Evolutionary conservation across 2,113 vertebrate genomes (phyloP).

Genomic region (Gymnarchus niloticus): DNA sequence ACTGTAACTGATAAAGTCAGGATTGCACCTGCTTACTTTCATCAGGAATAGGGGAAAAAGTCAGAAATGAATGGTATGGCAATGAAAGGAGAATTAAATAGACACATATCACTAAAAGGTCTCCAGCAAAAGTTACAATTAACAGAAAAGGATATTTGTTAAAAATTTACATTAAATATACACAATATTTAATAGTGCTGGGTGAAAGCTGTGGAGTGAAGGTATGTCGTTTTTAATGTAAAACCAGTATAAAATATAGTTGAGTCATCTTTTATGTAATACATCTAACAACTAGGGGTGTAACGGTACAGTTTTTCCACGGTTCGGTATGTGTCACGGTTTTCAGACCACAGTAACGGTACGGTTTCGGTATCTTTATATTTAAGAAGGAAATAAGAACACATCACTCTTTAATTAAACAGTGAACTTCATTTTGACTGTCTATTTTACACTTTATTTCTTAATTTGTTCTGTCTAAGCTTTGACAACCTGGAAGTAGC

Average conservation of each 20-base stretch:
- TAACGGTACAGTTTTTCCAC: no score
- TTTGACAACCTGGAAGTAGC: no score
- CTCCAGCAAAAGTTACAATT: not conserved
- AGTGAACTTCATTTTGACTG: no score
- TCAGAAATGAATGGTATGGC: not conserved
- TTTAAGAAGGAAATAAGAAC: no score
- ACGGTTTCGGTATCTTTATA: no score
- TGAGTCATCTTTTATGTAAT: not conserved
- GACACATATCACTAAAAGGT: not conserved
- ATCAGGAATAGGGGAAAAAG: not conserved
- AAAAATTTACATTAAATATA: not conserved
- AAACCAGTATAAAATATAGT: not conserved
- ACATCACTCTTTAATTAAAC: no score
- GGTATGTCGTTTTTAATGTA: not conserved
- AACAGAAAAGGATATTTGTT: conserved; percentile 1
- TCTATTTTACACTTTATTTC: no score
- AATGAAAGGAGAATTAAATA: not conserved
- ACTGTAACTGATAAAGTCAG: conserved; percentile 8
- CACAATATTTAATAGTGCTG: not conserved
- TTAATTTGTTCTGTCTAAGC: no score
- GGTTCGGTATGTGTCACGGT: no score
- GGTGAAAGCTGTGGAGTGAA: not conserved
- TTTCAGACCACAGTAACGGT: no score
- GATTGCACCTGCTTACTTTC: not conserved
- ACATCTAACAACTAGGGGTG: not conserved